Percentiles rank a stretch among this genome's conserved stretches.
phyloP scores from a whole-genome alignment of 2,888 invertebrate genomes.

The Luperina nickerlii region DNA sequence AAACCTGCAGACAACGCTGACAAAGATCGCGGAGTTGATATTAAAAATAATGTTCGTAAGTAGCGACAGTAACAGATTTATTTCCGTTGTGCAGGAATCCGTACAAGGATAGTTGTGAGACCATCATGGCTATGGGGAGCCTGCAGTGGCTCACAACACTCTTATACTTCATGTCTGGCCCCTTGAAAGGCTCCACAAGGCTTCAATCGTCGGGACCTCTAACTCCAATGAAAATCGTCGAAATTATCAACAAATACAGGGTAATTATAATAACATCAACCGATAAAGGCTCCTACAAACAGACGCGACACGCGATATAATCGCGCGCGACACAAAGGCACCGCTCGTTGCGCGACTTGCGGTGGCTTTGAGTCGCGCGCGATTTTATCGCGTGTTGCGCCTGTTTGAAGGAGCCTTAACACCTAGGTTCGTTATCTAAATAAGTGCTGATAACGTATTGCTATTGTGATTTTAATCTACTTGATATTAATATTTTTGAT shows the following conservation, averaged over 20 bases:
- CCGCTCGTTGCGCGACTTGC: too few relatives aligned
- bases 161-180: constrained; percentile 70
- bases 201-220: constrained; percentile 72
- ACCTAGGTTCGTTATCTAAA: background rate
- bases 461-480: constrained; percentile 29
- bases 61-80: background rate
- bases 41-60: background rate
- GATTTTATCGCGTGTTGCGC: too few relatives aligned
- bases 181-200: constrained; percentile 70
- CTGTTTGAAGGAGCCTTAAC: background rate
- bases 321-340: too few relatives aligned
- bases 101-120: constrained; percentile 61
- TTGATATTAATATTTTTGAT: constrained; percentile 12
- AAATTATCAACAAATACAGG: constrained; percentile 75
- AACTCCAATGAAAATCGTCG: constrained; percentile 69
- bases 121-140: constrained; percentile 70
- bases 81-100: constrained; percentile 64
- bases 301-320: too few relatives aligned
- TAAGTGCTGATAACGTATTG: constrained; percentile 3
- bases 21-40: background rate
- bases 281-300: background rate
- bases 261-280: constrained; percentile 59
- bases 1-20: background rate
- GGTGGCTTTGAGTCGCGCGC: too few relatives aligned
- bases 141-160: constrained; percentile 78